phyloP scores from a whole-genome alignment of 2,113 vertebrate genomes.

The Calonectris borealis region DNA sequence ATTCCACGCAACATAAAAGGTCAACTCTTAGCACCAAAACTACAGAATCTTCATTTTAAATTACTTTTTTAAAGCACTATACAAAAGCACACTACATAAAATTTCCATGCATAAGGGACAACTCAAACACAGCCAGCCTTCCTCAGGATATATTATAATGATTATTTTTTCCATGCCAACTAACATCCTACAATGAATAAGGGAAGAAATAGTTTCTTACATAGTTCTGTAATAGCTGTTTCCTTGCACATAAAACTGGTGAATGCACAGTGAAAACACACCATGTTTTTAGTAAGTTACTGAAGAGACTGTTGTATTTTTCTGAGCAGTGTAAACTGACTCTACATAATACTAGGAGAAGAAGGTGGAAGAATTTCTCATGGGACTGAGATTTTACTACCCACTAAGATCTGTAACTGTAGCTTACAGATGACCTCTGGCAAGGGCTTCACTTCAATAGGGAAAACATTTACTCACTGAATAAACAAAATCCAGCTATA shows the following conservation, averaged over 20 bases:
- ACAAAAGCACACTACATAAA: fast-evolving
- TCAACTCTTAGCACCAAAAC: background rate
- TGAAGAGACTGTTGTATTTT: background rate
- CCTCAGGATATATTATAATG: background rate
- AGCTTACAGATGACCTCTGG: constrained; percentile 36
- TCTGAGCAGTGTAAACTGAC: background rate
- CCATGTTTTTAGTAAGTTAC: background rate
- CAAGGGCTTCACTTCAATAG: background rate
- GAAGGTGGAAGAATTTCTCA: background rate
- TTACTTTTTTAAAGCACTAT: background rate
- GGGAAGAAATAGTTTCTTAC: background rate
- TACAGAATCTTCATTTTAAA: background rate
- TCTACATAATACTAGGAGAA: background rate
- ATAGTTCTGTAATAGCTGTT: background rate
- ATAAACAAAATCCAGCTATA: constrained; percentile 32
- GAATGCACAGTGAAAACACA: background rate
- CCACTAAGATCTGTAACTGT: background rate
- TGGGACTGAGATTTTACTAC: background rate
- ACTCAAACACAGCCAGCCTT: background rate
- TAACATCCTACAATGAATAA: background rate
- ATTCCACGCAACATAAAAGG: background rate
- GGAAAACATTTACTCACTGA: constrained; percentile 36
- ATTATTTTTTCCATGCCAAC: background rate
- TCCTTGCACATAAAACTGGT: background rate
- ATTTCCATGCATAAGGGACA: background rate